Conservation (phyloP, 1,140 invertebrate species). For the Dufourea novaeangliae region DNA sequence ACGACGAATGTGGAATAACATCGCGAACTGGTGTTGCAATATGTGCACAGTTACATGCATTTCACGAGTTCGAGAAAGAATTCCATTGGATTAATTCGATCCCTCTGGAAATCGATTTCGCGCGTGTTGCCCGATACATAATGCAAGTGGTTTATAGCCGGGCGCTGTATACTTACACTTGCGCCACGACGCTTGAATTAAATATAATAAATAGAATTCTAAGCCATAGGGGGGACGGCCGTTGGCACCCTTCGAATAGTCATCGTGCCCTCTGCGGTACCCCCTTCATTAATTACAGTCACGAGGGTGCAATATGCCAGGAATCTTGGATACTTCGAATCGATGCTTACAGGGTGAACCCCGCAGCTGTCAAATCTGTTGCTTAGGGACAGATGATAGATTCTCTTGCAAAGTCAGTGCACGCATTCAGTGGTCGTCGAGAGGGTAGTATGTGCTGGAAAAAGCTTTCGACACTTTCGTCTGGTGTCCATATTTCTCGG, state of each 20-base stretch:
- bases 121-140: conserved; percentile 37
- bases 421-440: background rate
- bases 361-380: conserved; percentile 53
- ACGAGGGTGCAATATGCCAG: conserved; percentile 64
- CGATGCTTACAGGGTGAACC: conserved; percentile 33
- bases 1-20: background rate
- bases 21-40: background rate
- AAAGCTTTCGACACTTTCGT: conserved; percentile 35
- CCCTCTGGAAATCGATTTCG: conserved; percentile 39
- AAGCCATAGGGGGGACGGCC: conserved; percentile 25
- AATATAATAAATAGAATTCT: conserved; percentile 61
- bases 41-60: background rate
- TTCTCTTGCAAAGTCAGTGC: conserved; percentile 43
- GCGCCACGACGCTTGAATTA: conserved; percentile 43
- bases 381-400: conserved; percentile 44
- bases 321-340: conserved; percentile 55
- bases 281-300: conserved; percentile 61
- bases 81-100: background rate
- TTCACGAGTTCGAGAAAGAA: background rate
- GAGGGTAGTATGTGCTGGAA: background rate
- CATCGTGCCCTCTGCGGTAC: conserved; percentile 32
- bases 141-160: conserved; percentile 43
- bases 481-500: background rate
- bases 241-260: conserved; percentile 47
- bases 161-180: conserved; percentile 41